Evolutionary conservation across 2,888 invertebrate species (phyloP), one percentile per base, ranked within the genome.

Genomic region (Neelides folsomi): DNA sequence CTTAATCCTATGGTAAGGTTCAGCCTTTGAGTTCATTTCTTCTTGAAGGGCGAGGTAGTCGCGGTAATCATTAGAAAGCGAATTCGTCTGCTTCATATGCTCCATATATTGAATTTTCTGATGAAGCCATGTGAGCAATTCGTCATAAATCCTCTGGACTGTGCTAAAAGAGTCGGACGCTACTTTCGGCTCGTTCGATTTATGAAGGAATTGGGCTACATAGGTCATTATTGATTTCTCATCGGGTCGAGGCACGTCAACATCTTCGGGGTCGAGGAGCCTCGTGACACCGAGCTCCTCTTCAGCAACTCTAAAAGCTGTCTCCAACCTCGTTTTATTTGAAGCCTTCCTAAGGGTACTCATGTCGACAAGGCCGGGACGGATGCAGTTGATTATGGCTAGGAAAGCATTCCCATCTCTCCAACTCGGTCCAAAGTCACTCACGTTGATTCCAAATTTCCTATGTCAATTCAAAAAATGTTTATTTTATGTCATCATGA

Each of bases 171-270:
- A 66, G 49, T 67, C 67, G 1, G 64, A 57, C 38, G 65, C 65
- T 46, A 62, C 62, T 38, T 59, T 54, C 38, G 63, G 62, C 55
- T 66, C 58, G 35, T 60, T 64, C 5, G 60, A 60, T 74, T 92
- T 90, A 71, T 94, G 92, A 68, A 95, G 76, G 73, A 95, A 95
- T 75, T 95, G 94, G 39, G 95, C 93, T 57, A 95, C 93, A 71
- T 95, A 95, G 34, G 95, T 95, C 94, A 95, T 95, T 66, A 95
- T 89, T 57, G 92, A 93, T 72, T 89, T 86, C 71, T 95, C 95
- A 71, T 95, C 95, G 4, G 95, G 95, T 69, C 88, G 87, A 27
- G 86, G 83, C 20, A 93, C 92, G 71, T 94, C 93, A 47, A 93
- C 92, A 72, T 93, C 93, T 73, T 94, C 94, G 3, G 94, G 87